A percentile compares a stretch with the other conserved stretches of the same genome.
Evolutionary conservation across 2,797 vertebrate genomes (phyloP).

Genomic region (Gambelia wislizenii): DNA sequence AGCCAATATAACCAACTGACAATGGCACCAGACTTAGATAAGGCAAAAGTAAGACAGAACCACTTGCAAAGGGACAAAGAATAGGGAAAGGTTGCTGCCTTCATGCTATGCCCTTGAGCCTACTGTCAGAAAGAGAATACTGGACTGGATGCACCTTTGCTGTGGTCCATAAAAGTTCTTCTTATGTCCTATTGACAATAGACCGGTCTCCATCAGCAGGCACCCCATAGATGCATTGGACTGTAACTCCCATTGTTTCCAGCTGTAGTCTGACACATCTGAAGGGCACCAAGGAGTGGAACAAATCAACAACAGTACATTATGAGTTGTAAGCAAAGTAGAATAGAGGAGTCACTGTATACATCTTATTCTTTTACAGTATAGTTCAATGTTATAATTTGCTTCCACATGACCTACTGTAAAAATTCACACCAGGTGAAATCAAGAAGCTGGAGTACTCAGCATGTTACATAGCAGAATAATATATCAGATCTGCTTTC

Average conservation of each 20-base stretch:
- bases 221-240: no score
- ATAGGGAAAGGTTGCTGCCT: no score
- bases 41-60: no score
- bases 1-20: no score
- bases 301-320: neutral
- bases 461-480: neutral
- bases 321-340: neutral
- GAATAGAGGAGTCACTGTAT: neutral
- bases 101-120: no score
- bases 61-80: no score
- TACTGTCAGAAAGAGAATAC: neutral
- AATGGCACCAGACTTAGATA: no score
- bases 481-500: slow-evolving; percentile 19
- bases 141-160: neutral
- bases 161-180: neutral
- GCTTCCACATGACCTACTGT: neutral
- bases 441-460: slow-evolving; percentile 8
- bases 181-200: neutral
- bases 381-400: slow-evolving; percentile 29
- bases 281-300: neutral
- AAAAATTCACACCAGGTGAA: slow-evolving; percentile 7
- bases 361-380: neutral
- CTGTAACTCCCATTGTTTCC: neutral
- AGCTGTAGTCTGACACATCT: neutral
- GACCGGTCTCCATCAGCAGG: no score